Evolutionary conservation across 2,888 invertebrate species (phyloP).

Genomic region (Tyria jacobaeae): DNA sequence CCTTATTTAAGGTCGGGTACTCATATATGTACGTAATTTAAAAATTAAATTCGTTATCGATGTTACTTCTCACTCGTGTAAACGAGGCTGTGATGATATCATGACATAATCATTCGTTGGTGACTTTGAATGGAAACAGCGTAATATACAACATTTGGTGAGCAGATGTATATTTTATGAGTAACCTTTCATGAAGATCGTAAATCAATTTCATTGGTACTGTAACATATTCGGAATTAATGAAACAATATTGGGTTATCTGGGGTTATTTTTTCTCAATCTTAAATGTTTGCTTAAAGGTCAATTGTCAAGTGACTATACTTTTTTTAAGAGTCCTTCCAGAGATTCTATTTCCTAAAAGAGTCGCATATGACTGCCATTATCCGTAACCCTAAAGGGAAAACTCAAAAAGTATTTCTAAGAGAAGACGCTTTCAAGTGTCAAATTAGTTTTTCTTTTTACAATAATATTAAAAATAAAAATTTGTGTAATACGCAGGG

Average conservation of each 20-base stretch:
- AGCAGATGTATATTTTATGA: constrained; percentile 4
- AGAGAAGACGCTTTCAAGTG: no score
- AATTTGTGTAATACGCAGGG: no score
- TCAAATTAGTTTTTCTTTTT: no score
- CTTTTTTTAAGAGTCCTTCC: neutral
- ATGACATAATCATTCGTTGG: constrained; percentile 30
- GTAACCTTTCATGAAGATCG: constrained; percentile 27
- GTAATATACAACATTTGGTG: neutral
- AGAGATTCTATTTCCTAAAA: no score
- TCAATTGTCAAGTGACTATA: neutral
- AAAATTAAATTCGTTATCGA: constrained; percentile 17
- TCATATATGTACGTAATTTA: constrained; percentile 16
- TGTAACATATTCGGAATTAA: neutral
- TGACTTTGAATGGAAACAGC: neutral
- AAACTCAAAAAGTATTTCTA: no score
- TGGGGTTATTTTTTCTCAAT: constrained; percentile 3
- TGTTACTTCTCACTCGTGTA: constrained; percentile 22
- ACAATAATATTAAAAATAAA: no score
- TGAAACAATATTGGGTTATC: neutral
- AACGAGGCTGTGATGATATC: constrained; percentile 32
- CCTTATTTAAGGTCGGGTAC: constrained; percentile 23
- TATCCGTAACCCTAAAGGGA: no score
- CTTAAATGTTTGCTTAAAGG: neutral
- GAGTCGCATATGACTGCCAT: no score
- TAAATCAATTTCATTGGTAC: constrained; percentile 27